These are phyloP conservation scores for Catajapyx aquilonaris DNA, from an alignment of 1,140 invertebrate species.

Conservation along the genomic window DNA sequence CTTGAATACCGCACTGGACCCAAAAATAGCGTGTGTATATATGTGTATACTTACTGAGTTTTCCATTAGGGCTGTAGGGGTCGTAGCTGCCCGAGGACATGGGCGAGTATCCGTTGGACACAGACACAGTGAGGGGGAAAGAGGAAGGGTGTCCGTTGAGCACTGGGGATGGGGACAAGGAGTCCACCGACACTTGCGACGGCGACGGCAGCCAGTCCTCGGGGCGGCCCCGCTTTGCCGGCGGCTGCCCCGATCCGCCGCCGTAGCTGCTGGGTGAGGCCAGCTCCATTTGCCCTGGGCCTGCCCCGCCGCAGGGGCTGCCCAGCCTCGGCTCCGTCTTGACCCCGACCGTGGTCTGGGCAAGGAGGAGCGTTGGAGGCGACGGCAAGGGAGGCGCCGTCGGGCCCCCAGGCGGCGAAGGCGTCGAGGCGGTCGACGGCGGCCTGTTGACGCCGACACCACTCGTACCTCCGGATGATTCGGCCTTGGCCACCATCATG, in stretches of 20 bases:
- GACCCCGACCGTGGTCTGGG: too few relatives aligned
- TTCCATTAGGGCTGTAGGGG: conserved; percentile 64
- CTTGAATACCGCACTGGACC: too few relatives aligned
- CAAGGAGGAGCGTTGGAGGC: too few relatives aligned
- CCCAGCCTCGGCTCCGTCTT: conserved; percentile 14
- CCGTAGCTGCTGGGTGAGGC: conserved; percentile 31
- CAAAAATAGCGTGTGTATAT: too few relatives aligned
- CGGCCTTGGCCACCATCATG: not conserved
- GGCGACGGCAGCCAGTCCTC: conserved; percentile 20
- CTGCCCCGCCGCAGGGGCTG: conserved; percentile 24
- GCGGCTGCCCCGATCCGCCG: conserved; percentile 21
- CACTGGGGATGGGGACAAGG: conserved; percentile 33
- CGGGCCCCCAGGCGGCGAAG: not conserved
- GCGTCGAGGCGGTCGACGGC: not conserved
- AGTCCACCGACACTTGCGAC: conserved; percentile 25
- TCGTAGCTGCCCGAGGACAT: conserved; percentile 65
- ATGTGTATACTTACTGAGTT: conserved; percentile 42
- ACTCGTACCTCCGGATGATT: not conserved
- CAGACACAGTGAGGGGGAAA: conserved; percentile 20
- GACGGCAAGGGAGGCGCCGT: too few relatives aligned
- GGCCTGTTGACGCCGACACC: not conserved
- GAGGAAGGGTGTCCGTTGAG: conserved; percentile 29
- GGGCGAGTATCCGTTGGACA: conserved; percentile 55
- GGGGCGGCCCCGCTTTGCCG: conserved; percentile 15
- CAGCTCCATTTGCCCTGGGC: conserved; percentile 37